A percentile compares a stretch with the other conserved stretches of the same genome.
Evolutionary conservation across 2,888 invertebrate species (phyloP).

Genomic region (Tetrapedia diversipes): DNA sequence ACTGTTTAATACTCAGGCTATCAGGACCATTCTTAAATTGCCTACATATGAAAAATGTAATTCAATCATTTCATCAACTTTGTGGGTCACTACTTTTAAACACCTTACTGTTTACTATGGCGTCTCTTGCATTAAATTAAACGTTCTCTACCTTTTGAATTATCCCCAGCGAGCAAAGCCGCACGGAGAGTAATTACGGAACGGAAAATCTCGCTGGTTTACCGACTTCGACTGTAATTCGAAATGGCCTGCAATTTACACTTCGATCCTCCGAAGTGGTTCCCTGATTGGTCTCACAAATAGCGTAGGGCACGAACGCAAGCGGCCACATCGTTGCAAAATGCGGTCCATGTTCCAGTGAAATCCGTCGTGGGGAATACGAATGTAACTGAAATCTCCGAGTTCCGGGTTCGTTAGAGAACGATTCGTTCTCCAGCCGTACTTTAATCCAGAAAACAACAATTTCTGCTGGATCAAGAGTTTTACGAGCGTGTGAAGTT

Average conservation of each 20-base stretch:
- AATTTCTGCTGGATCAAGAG: not conserved
- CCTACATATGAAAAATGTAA: too few species aligned
- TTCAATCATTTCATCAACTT: too few species aligned
- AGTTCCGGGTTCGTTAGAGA: constrained; percentile 24
- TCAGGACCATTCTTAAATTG: too few species aligned
- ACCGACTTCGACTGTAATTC: constrained; percentile 28
- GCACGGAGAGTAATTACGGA: constrained; percentile 31
- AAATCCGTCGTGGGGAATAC: constrained; percentile 37
- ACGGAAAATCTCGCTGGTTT: constrained; percentile 18
- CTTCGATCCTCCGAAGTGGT: constrained; percentile 36
- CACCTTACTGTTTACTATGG: not conserved
- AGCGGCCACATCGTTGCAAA: constrained; percentile 28
- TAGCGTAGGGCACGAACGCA: constrained; percentile 18
- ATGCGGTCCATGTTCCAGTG: constrained; percentile 28
- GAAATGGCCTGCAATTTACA: constrained; percentile 48
- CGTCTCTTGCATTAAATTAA: constrained; percentile 6
- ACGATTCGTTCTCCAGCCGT: constrained; percentile 8
- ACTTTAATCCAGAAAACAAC: not conserved
- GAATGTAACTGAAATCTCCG: constrained; percentile 23
- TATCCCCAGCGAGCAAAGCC: not conserved
- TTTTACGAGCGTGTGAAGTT: not conserved
- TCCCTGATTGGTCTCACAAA: constrained; percentile 50
- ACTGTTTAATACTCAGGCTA: too few species aligned
- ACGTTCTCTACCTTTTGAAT: constrained; percentile 34
- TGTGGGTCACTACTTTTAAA: too few species aligned